Conservation (phyloP, 2,888 invertebrate genomes). For the Sarcophaga variegata region DNA sequence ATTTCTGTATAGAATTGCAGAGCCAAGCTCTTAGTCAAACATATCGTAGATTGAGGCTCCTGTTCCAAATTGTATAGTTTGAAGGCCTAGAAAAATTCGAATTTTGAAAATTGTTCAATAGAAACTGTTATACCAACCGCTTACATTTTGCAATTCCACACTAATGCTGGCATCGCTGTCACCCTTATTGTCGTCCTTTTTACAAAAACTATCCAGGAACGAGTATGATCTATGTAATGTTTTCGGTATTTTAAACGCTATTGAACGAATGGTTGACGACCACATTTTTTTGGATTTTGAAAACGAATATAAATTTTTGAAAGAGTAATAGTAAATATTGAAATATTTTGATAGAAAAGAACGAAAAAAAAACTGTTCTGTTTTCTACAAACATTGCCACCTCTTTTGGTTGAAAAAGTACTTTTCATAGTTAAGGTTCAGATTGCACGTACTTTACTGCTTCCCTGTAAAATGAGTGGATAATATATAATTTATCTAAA, state of each 20-base stretch:
- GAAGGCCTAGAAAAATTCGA: conserved; percentile 80
- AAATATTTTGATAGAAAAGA: too few relatives aligned
- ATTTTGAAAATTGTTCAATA: background rate
- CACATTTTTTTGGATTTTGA: conserved; percentile 13
- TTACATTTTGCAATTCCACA: conserved; percentile 63
- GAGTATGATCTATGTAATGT: background rate
- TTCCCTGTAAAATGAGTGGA: too few relatives aligned
- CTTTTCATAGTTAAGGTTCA: too few relatives aligned
- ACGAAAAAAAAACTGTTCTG: too few relatives aligned
- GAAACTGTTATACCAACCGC: background rate
- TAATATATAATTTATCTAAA: too few relatives aligned
- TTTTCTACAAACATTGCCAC: too few relatives aligned
- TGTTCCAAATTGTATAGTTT: conserved; percentile 93
- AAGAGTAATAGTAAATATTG: too few relatives aligned
- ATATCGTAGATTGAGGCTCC: conserved; percentile 88
- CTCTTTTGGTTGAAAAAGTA: too few relatives aligned
- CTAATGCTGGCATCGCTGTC: background rate
- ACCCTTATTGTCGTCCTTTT: background rate
- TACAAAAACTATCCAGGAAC: conserved; percentile 46
- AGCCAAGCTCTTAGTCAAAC: conserved; percentile 91
- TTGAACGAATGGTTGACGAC: background rate
- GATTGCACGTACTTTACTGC: too few relatives aligned
- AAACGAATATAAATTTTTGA: background rate
- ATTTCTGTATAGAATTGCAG: conserved; percentile 88
- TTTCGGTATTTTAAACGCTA: background rate